These are phyloP conservation scores for Drosophila conformis DNA, from an alignment of 2,888 invertebrate species.

Conservation along the genomic window DNA sequence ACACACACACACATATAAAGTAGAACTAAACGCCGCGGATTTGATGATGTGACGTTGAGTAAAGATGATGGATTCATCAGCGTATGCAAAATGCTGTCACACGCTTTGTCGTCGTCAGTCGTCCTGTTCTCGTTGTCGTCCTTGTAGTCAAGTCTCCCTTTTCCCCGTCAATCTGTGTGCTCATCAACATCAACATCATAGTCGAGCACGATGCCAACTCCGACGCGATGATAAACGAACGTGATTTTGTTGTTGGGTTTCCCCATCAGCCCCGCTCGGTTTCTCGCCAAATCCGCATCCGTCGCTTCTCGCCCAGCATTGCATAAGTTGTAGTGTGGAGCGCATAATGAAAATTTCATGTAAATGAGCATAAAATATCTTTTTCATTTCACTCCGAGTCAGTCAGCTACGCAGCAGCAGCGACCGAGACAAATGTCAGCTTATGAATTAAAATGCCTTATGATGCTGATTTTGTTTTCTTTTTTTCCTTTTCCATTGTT, in stretches of 20 bases:
- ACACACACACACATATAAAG: slow-evolving; percentile 43
- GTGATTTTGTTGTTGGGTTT: slow-evolving; percentile 74
- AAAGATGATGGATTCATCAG: slow-evolving; percentile 83
- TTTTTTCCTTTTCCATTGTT: not conserved
- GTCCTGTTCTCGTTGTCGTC: slow-evolving; percentile 36
- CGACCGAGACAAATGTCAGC: slow-evolving; percentile 81
- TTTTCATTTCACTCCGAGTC: slow-evolving; percentile 73
- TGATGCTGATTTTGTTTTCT: slow-evolving; percentile 65
- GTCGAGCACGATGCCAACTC: slow-evolving; percentile 69
- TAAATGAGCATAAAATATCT: slow-evolving; percentile 84
- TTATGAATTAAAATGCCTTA: slow-evolving; percentile 83
- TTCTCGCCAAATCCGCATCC: slow-evolving; percentile 57
- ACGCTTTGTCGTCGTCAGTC: slow-evolving; percentile 69
- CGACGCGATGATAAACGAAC: slow-evolving; percentile 77
- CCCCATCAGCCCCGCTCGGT: not conserved
- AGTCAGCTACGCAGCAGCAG: slow-evolving; percentile 51
- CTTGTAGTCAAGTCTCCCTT: slow-evolving; percentile 32
- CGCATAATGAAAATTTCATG: slow-evolving; percentile 82
- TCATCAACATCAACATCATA: slow-evolving; percentile 79
- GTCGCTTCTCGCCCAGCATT: slow-evolving; percentile 36
- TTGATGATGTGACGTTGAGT: slow-evolving; percentile 83
- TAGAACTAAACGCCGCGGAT: slow-evolving; percentile 77
- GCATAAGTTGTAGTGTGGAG: slow-evolving; percentile 71
- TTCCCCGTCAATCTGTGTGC: slow-evolving; percentile 55
- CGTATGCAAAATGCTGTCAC: slow-evolving; percentile 82